phyloP scores from a whole-genome alignment of 2,888 invertebrate species.

The Zele albiditarsus region DNA sequence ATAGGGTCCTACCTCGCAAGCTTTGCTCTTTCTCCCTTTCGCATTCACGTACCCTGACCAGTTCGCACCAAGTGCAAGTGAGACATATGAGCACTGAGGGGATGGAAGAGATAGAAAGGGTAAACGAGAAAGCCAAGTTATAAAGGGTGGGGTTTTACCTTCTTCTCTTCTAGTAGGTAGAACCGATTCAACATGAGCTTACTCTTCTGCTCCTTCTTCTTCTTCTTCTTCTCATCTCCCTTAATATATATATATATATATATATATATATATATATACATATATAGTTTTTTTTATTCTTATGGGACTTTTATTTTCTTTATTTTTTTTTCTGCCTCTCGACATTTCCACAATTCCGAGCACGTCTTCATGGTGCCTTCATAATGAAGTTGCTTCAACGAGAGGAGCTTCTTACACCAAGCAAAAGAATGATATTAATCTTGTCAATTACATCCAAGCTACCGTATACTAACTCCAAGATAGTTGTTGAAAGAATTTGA shows the following conservation, averaged over 20 bases:
- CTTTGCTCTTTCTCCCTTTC: constrained; percentile 36
- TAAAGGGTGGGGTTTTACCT: neutral
- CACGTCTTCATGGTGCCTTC: constrained; percentile 37
- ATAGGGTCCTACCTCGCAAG: constrained; percentile 55
- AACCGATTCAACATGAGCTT: constrained; percentile 5
- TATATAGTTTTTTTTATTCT: constrained; percentile 4
- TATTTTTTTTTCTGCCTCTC: constrained; percentile 35
- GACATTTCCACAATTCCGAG: constrained; percentile 33
- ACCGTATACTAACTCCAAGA: neutral
- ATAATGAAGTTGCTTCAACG: constrained; percentile 35
- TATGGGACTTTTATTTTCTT: constrained; percentile 24
- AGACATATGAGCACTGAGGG: neutral
- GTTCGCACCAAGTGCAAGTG: neutral
- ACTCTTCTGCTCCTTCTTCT: constrained; percentile 1
- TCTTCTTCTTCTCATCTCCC: too few species aligned
- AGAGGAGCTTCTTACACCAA: constrained; percentile 15
- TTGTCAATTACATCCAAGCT: constrained; percentile 26
- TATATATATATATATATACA: neutral
- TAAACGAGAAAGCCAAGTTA: neutral
- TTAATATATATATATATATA: neutral
- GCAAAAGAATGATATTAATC: constrained; percentile 32
- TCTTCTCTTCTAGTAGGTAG: neutral
- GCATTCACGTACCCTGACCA: neutral
- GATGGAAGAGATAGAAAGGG: neutral
- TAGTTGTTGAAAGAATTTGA: neutral